These are phyloP conservation scores for Lysandra coridon DNA, from an alignment of 2,888 invertebrate species.

Conservation along the genomic window DNA sequence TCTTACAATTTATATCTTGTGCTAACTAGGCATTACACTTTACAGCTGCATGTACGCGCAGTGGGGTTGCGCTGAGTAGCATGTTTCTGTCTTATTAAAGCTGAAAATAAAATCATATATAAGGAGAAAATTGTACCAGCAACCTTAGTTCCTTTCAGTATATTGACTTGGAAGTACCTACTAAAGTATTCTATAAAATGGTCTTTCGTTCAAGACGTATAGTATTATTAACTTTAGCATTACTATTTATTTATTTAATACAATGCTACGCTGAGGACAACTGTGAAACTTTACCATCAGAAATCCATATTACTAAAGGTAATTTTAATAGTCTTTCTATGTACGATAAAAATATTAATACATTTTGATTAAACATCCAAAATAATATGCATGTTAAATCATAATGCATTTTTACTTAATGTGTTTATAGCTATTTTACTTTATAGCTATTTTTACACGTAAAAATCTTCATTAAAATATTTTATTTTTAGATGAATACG, in stretches of 20 bases:
- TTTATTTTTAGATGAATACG: constrained; percentile 87
- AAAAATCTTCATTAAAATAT: not conserved
- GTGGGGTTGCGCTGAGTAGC: not conserved
- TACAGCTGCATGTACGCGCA: not conserved
- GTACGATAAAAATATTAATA: not conserved
- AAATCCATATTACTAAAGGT: constrained; percentile 94
- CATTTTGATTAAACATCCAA: no score
- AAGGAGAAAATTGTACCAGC: constrained; percentile 33
- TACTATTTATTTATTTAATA: constrained; percentile 39
- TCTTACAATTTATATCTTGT: not conserved
- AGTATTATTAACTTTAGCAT: constrained; percentile 37
- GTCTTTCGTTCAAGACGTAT: constrained; percentile 30
- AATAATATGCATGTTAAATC: no score
- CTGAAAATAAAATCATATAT: constrained; percentile 36
- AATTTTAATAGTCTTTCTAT: constrained; percentile 40
- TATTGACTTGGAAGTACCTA: constrained; percentile 29
- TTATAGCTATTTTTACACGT: no score
- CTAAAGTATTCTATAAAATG: constrained; percentile 35
- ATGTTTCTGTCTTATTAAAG: constrained; percentile 22
- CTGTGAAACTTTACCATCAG: constrained; percentile 92
- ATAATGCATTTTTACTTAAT: no score
- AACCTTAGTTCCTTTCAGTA: constrained; percentile 34
- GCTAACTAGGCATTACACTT: constrained; percentile 24
- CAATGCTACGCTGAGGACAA: constrained; percentile 81
- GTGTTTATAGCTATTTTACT: no score